Evolutionary conservation across 92 coral and sea anemone species (phyloP).

Genomic region (Epizoanthus ramosus): DNA sequence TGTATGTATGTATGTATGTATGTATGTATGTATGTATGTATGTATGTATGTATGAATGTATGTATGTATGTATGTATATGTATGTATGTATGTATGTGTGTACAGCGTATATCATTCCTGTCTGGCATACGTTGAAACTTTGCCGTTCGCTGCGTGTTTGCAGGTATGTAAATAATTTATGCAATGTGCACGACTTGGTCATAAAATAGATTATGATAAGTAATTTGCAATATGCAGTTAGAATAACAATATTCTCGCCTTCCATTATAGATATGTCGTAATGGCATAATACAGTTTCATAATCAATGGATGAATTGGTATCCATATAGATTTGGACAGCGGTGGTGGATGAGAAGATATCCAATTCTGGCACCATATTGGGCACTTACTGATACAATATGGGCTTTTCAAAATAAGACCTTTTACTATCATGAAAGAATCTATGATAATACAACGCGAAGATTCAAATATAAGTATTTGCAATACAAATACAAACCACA

Average conservation of each 20-base stretch:
- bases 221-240: too few relatives aligned
- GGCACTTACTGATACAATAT: constrained; percentile 36
- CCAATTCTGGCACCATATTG: constrained; percentile 61
- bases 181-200: too few relatives aligned
- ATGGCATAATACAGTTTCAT: constrained; percentile 57
- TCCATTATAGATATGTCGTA: constrained; percentile 45
- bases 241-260: background rate
- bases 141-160: too few relatives aligned
- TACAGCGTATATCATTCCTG: too few relatives aligned
- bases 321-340: constrained; percentile 48
- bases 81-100: too few relatives aligned
- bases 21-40: too few relatives aligned
- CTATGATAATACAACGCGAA: background rate
- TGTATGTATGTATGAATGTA: too few relatives aligned
- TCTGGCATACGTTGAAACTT: too few relatives aligned
- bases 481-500: background rate
- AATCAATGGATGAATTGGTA: constrained; percentile 25
- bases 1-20: too few relatives aligned
- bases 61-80: too few relatives aligned
- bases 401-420: background rate
- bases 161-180: too few relatives aligned
- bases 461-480: background rate
- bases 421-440: background rate
- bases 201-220: too few relatives aligned
- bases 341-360: constrained; percentile 15